phyloP scores from a whole-genome alignment of 2,888 invertebrate species.

The Tetrapedia diversipes region DNA sequence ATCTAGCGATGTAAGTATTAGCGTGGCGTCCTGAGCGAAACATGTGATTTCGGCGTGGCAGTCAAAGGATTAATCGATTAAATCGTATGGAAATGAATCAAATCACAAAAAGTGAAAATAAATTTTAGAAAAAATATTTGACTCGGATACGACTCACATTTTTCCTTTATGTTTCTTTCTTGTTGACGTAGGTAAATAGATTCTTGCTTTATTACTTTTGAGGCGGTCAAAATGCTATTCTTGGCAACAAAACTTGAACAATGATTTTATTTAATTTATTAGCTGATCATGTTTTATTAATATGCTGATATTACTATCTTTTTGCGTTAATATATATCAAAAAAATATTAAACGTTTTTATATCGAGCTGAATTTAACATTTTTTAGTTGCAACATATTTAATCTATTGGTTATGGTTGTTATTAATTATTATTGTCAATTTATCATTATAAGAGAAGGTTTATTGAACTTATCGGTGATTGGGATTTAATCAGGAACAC shows the following conservation, averaged over 20 bases:
- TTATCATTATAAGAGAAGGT: conserved; percentile 62
- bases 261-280: conserved; percentile 29
- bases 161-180: conserved; percentile 1
- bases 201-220: conserved; percentile 2
- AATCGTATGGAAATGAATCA: too few relatives aligned
- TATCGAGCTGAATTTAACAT: conserved; percentile 44
- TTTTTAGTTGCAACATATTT: conserved; percentile 55
- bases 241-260: conserved; percentile 12
- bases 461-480: conserved; percentile 57
- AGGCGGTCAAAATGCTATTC: neutral
- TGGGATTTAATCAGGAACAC: conserved; percentile 47
- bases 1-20: too few relatives aligned
- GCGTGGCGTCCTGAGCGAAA: too few relatives aligned
- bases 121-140: too few relatives aligned
- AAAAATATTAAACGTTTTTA: conserved; percentile 56
- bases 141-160: too few relatives aligned
- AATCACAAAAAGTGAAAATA: too few relatives aligned
- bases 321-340: conserved; percentile 20
- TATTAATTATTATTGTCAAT: conserved; percentile 62
- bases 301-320: conserved; percentile 30
- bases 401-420: conserved; percentile 67
- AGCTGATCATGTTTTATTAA: conserved; percentile 2
- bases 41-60: too few relatives aligned
- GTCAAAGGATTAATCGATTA: too few relatives aligned
- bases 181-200: neutral